Evolutionary conservation across 2,797 vertebrate genomes (phyloP).

Genomic region (Halcyon smyrnensis): DNA sequence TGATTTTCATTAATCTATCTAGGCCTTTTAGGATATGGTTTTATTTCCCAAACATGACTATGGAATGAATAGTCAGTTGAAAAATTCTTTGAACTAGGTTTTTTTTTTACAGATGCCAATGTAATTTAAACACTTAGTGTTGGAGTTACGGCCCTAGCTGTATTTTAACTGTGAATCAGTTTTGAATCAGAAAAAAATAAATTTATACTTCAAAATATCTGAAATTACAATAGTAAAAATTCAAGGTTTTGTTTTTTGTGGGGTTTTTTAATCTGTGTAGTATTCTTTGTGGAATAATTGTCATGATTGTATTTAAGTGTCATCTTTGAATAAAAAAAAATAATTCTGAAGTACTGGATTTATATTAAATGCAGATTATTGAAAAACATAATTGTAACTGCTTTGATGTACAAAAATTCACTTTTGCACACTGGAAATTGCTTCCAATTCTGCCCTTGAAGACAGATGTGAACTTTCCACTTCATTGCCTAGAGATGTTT

Average conservation of each 20-base stretch:
- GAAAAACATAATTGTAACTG: background rate
- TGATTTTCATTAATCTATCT: background rate
- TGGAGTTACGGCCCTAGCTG: background rate
- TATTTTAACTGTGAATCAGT: background rate
- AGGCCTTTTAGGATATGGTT: background rate
- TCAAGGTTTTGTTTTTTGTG: background rate
- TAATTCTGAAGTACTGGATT: background rate
- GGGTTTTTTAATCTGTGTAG: background rate
- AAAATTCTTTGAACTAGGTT: background rate
- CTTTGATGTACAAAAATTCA: background rate
- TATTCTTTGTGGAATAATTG: background rate
- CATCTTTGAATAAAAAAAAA: background rate
- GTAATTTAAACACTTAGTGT: background rate
- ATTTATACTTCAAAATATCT: background rate
- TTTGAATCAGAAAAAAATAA: background rate
- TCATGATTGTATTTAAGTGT: background rate
- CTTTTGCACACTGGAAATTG: background rate
- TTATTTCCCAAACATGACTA: background rate
- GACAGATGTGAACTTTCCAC: constrained; percentile 68
- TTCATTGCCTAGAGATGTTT: constrained; percentile 27
- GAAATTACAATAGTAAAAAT: background rate
- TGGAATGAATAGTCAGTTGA: background rate
- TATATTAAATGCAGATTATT: background rate
- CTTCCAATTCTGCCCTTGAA: constrained; percentile 53
- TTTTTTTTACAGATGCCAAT: background rate